Evolutionary conservation across 1,140 invertebrate species (phyloP).

Genomic region (Lasioglossum baleicum): DNA sequence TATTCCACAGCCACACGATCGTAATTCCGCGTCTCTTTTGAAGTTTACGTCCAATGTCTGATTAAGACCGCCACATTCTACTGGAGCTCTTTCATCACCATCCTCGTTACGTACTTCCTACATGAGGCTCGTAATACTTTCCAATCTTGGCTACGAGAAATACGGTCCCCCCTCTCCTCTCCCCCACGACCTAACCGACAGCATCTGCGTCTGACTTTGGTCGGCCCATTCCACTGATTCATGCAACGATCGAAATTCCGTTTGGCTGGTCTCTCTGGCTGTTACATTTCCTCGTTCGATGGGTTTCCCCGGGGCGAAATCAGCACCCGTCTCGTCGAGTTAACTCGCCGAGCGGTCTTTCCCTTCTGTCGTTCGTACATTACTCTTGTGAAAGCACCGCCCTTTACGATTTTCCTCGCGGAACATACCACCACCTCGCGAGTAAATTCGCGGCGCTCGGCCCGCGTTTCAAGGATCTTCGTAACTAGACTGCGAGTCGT

Average conservation of each 20-base stretch:
- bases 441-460: background rate
- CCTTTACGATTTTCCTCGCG: background rate
- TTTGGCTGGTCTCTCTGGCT: background rate
- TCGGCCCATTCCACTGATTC: background rate
- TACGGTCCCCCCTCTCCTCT: no score
- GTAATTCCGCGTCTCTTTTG: no score
- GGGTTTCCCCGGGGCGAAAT: background rate
- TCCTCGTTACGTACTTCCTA: background rate
- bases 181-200: no score
- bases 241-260: background rate
- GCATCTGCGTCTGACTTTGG: background rate
- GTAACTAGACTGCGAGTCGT: background rate
- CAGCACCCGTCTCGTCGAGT: background rate
- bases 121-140: no score
- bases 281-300: background rate
- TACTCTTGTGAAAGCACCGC: background rate
- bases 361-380: conserved; percentile 22
- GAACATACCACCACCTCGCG: no score
- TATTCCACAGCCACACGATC: no score
- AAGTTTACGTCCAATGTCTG: background rate
- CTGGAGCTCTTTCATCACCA: background rate
- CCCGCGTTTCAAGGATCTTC: no score
- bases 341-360: conserved; percentile 3
- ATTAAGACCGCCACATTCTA: background rate
- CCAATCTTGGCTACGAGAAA: no score